phyloP scores from a whole-genome alignment of 2,113 vertebrate genomes.

The Malurus melanocephalus region DNA sequence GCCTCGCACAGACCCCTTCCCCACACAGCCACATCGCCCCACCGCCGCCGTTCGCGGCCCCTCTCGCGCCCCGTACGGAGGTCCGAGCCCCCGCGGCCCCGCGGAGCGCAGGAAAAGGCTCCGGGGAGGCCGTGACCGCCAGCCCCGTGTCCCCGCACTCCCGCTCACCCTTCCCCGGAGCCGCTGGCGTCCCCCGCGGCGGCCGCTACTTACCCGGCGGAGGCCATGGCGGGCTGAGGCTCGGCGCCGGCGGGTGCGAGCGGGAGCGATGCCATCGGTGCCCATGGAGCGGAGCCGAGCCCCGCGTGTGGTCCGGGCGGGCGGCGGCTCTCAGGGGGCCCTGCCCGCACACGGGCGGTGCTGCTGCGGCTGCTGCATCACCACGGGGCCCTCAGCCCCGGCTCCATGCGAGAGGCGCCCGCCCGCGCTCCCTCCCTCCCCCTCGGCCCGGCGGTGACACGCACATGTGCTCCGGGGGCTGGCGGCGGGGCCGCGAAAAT shows the following conservation, averaged over 20 bases:
- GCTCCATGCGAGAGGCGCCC: constrained; percentile 38
- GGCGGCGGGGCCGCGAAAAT: constrained; percentile 27
- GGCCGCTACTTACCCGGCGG: constrained; percentile 11
- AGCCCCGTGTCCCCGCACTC: neutral
- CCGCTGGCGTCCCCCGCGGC: neutral
- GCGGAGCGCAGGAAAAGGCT: neutral
- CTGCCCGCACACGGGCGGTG: neutral
- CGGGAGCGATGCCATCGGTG: constrained; percentile 46
- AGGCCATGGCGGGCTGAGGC: constrained; percentile 47
- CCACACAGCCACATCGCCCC: neutral
- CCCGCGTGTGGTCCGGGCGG: constrained; percentile 3
- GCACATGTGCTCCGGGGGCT: constrained; percentile 49
- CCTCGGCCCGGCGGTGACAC: constrained; percentile 41
- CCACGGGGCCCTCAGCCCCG: neutral
- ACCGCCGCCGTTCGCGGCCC: neutral
- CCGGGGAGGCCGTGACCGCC: neutral
- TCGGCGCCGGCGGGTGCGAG: neutral
- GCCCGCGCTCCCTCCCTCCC: constrained; percentile 33
- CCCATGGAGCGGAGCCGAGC: constrained; percentile 51
- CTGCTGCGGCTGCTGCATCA: neutral
- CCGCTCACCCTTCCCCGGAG: neutral
- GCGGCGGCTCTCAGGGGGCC: constrained; percentile 21
- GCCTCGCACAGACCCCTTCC: neutral
- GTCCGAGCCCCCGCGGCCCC: neutral
- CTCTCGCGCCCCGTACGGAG: constrained; percentile 10